Base-by-base conservation (phyloP, 2,888 invertebrate species). In the Auanema freiburgensis region DNA sequence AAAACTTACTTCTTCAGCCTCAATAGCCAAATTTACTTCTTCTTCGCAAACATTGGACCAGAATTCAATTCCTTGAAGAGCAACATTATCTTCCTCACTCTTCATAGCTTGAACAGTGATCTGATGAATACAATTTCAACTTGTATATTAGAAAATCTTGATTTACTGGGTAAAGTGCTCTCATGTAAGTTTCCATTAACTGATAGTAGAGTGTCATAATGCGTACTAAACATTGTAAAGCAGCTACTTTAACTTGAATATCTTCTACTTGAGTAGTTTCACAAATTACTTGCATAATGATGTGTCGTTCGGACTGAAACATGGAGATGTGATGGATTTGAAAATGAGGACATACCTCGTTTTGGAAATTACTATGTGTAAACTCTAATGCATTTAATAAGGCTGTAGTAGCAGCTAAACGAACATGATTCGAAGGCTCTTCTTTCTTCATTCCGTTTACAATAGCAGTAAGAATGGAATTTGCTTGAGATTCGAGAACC, bases 41-140 rank as follows among this genome's bases (percentile, higher is more conserved):
- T 97, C 98, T 86, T 99, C 98, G 83, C 97, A 95, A 0, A 98
- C 96, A 81, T 95, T 97, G 4, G 96, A 97, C 98, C 99, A 99
- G 87, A 99, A 99, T 86, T 99, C 98, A 84, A 99, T 97, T 74
- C 98, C 65, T 57, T 82, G 83, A 53, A 83, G 72, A 2, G 71
- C 69, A 59, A 99, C 91, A 78, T 96, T 95, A 86, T 97, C 95
- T 72, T 91, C 89, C 71, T 93, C 93, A 18, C 92, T 92, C 84
- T 93, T 94, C 94, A 99, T 99, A 11, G 98, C 96, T 86, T 95
- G 93, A 83, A 98, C 87, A 10, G 98, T 96, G 64, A 98, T 97
- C 89, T 89, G 78, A 40, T 83, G 74, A 66, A 40, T 24, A 18
- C 44, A 25, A 2, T n/a, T n/a, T n/a, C n/a, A n/a, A 55, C 41